Evolutionary conservation across 2,797 vertebrate species (phyloP).

Genomic region (Pseudocheirus occidentalis): DNA sequence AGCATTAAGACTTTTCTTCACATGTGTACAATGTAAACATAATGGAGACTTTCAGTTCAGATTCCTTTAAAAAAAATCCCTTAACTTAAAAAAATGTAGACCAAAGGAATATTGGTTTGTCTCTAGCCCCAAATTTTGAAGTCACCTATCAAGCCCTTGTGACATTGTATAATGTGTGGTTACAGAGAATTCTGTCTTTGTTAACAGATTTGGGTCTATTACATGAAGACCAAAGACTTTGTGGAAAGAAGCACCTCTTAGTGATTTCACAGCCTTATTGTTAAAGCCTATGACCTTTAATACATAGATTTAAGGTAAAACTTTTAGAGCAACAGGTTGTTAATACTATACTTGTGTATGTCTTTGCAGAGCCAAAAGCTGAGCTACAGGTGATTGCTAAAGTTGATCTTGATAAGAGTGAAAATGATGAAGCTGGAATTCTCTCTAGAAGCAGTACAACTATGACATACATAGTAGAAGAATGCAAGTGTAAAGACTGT

Average conservation of each 20-base stretch:
- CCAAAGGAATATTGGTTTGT: background rate
- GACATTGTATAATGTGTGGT: background rate
- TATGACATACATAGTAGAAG: slow-evolving; percentile 79
- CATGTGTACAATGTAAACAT: background rate
- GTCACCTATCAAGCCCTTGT: background rate
- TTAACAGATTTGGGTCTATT: background rate
- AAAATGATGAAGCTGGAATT: slow-evolving; percentile 45
- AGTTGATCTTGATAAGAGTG: slow-evolving; percentile 39
- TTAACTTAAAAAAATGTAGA: background rate
- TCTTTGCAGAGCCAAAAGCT: slow-evolving; percentile 71
- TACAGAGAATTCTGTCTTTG: slow-evolving; percentile 4
- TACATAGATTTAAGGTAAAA: background rate
- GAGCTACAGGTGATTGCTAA: slow-evolving; percentile 53
- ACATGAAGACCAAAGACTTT: background rate
- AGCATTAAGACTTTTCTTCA: slow-evolving; percentile 6
- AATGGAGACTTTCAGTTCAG: background rate
- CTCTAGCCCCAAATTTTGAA: slow-evolving; percentile 29
- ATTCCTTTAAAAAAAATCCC: background rate
- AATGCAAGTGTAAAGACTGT: slow-evolving; percentile 81
- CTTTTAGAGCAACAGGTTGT: background rate
- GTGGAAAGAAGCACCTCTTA: background rate
- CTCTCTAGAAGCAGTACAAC: slow-evolving; percentile 64
- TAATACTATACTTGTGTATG: slow-evolving; percentile 22
- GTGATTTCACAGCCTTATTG: background rate
- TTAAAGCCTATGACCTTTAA: background rate